A percentile compares a stretch with the other conserved stretches of the same genome.
Conservation (phyloP, 92 coral and sea anemone species). For the Galaxea fascicularis region DNA sequence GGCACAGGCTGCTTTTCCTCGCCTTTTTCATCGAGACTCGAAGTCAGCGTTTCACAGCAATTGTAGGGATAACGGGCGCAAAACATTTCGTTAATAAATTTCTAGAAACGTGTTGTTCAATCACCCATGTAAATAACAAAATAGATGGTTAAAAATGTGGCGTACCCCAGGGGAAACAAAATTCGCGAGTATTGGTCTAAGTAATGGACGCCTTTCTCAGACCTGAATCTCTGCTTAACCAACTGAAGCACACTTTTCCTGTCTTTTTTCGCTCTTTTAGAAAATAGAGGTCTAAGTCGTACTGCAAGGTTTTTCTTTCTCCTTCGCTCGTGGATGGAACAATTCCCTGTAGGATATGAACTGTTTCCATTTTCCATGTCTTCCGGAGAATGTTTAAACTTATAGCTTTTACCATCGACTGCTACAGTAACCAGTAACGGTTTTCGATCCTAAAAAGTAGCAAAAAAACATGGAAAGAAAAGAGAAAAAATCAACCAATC, state of each 20-base stretch:
- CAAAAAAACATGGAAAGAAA: neutral
- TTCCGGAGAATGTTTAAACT: conserved; percentile 63
- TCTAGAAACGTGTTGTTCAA: neutral
- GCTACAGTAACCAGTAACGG: conserved; percentile 77
- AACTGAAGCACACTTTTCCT: neutral
- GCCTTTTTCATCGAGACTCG: too few species aligned
- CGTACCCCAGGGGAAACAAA: conserved; percentile 81
- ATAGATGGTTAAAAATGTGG: conserved; percentile 77
- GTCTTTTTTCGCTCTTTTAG: conserved; percentile 22
- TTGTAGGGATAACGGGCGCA: neutral
- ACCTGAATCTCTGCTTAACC: conserved; percentile 49
- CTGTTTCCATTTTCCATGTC: conserved; percentile 79
- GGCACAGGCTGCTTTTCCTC: too few species aligned
- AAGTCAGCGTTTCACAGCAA: neutral
- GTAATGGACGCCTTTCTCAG: conserved; percentile 73
- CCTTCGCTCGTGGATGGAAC: conserved; percentile 34
- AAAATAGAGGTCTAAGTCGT: conserved; percentile 34
- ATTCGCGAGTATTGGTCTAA: conserved; percentile 84
- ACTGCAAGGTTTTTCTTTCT: conserved; percentile 30
- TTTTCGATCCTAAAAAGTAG: conserved; percentile 57
- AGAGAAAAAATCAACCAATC: neutral
- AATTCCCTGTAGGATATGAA: conserved; percentile 31
- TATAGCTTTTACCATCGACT: conserved; percentile 74
- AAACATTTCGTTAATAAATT: neutral
- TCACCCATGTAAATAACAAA: conserved; percentile 70